Evolutionary conservation across 2,113 vertebrate species (phyloP).

Genomic region (Caranx melampygus): DNA sequence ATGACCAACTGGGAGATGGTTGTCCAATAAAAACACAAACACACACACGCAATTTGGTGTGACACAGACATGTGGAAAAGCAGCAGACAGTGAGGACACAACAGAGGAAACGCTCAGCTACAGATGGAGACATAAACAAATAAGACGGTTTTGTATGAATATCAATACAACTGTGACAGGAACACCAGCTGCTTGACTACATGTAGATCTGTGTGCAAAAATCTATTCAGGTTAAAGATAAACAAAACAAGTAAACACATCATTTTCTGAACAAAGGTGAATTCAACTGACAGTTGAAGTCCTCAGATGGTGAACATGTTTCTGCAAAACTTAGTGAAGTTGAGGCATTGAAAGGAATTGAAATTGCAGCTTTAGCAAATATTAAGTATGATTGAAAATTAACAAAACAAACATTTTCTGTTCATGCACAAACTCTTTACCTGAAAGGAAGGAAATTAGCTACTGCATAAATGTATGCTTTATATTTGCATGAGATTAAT

Average conservation of each 20-base stretch:
- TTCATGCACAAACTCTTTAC: too few relatives aligned
- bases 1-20: constrained; percentile 12
- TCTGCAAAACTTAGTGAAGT: background rate
- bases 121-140: constrained; percentile 36
- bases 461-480: too few relatives aligned
- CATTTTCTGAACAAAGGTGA: background rate
- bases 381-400: too few relatives aligned
- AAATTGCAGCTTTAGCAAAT: background rate
- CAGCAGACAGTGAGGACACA: background rate
- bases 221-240: background rate
- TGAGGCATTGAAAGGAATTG: background rate
- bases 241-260: background rate
- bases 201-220: background rate
- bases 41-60: background rate
- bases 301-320: background rate
- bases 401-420: too few relatives aligned
- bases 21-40: constrained; percentile 25
- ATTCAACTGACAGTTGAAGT: background rate
- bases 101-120: background rate
- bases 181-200: background rate
- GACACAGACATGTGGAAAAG: background rate
- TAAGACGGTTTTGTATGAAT: background rate
- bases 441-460: too few relatives aligned
- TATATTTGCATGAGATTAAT: too few relatives aligned
- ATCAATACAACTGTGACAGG: background rate